Base-by-base conservation (phyloP, 2,888 invertebrate genomes). In the Dynastes hyllus region DNA sequence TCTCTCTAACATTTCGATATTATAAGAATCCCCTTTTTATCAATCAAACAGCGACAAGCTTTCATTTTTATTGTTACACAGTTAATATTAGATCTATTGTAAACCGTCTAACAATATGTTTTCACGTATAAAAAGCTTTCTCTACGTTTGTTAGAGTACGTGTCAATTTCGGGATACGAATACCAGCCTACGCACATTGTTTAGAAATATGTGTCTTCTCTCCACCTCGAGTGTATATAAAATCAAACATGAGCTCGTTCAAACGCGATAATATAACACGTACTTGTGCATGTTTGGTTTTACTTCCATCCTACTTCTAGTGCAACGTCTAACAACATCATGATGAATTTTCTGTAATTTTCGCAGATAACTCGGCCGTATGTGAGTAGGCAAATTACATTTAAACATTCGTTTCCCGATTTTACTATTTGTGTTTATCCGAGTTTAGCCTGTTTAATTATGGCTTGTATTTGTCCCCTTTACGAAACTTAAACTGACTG, bases 351-450 rank as follows among this genome's bases (percentile, higher is more conserved):
- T 81, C 80, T 87, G 85, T 87, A 85, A 87, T 87, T 86, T 88
- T 88, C 86, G 84, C 88, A 88, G 88, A 88, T 86, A 88, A 88
- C 88, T 87, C 88, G 88, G 88, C 88, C 84, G 87, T 88, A 88
- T 87, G 88, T 89, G 88, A 88, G 88, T 88, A 88, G 87, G 88
- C 86, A 84, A 85, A 86, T 85, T 83, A 84, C 85, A 81, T 84
- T 84, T 83, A 84, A 84, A 82, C 45, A 85, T 85, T 85, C 83
- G 85, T 86, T 84, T 85, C 85, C 86, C 84, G 83, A 86, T 85
- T 84, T 80, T 78, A 77, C 73, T 77, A 73, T 77, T 80, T 78
- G 71, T 77, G 65, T 79, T 79, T 65, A 50, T 75, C 67, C 67
- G 58, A 71, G 73, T 77, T 80, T 81, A 79, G 80, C 78, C 73